Conservation (phyloP, 2,113 vertebrate species). For the Sphaerodactylus townsendi region DNA sequence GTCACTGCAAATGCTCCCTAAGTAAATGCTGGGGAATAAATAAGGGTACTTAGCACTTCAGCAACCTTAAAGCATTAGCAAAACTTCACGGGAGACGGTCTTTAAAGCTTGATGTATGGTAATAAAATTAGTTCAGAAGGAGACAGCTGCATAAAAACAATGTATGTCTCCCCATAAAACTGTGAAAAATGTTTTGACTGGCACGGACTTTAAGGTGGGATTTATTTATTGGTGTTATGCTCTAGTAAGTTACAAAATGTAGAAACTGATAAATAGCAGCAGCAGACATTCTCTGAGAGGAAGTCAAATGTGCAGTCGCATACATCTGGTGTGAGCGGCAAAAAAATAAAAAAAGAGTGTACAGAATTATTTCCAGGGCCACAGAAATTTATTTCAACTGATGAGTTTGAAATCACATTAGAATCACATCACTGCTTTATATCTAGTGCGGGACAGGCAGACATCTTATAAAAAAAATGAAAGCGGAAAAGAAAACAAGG, state of each 20-base stretch:
- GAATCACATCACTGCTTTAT: slow-evolving; percentile 40
- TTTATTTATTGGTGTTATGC: slow-evolving; percentile 70
- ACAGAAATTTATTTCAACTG: slow-evolving; percentile 30
- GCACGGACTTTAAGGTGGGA: slow-evolving; percentile 54
- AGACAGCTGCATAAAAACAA: slow-evolving; percentile 57
- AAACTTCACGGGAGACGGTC: slow-evolving; percentile 62
- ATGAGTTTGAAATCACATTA: slow-evolving; percentile 49
- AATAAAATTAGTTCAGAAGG: slow-evolving; percentile 70
- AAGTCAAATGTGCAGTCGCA: slow-evolving; percentile 46
- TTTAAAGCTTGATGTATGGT: slow-evolving; percentile 64
- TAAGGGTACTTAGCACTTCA: slow-evolving; percentile 65
- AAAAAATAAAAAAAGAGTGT: not conserved
- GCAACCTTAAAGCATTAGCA: slow-evolving; percentile 65
- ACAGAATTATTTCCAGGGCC: slow-evolving; percentile 19
- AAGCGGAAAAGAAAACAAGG: not conserved
- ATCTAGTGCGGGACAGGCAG: not conserved
- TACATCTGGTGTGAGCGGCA: not conserved
- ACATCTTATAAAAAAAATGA: slow-evolving; percentile 24
- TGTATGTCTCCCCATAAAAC: slow-evolving; percentile 55
- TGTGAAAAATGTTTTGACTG: slow-evolving; percentile 52
- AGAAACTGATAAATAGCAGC: slow-evolving; percentile 71
- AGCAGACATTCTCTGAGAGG: slow-evolving; percentile 54
- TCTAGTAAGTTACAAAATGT: slow-evolving; percentile 72
- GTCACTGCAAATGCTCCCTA: slow-evolving; percentile 46
- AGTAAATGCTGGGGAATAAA: slow-evolving; percentile 68